phyloP scores from a whole-genome alignment of 2,888 invertebrate genomes.

The Cheilosia urbana region DNA sequence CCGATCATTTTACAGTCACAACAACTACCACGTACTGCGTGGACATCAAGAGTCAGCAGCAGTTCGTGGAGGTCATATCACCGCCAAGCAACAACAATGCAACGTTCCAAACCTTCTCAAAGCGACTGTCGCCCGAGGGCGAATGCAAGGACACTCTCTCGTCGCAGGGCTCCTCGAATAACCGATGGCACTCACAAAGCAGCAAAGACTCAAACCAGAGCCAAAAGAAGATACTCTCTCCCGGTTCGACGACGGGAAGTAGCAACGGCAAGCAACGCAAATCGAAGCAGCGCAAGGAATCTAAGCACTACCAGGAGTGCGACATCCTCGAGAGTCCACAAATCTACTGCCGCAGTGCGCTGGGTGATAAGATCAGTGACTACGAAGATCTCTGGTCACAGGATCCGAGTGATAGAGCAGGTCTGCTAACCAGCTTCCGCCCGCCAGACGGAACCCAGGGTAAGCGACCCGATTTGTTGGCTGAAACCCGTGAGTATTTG shows the following conservation, averaged over 20 bases:
- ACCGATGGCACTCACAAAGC: slow-evolving; percentile 83
- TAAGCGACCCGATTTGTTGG: slow-evolving; percentile 86
- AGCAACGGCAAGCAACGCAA: slow-evolving; percentile 84
- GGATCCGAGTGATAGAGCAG: slow-evolving; percentile 85
- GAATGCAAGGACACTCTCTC: slow-evolving; percentile 86
- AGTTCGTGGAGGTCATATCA: slow-evolving; percentile 83
- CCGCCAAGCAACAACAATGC: slow-evolving; percentile 80
- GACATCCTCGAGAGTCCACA: slow-evolving; percentile 93
- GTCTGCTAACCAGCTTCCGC: slow-evolving; percentile 84
- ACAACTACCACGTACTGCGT: slow-evolving; percentile 94
- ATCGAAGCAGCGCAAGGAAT: slow-evolving; percentile 86
- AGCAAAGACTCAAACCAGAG: slow-evolving; percentile 86
- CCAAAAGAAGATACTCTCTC: slow-evolving; percentile 84
- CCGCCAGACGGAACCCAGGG: slow-evolving; percentile 80
- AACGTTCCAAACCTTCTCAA: slow-evolving; percentile 86
- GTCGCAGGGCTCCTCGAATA: slow-evolving; percentile 86
- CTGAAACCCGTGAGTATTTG: slow-evolving; percentile 85
- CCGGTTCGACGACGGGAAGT: slow-evolving; percentile 79
- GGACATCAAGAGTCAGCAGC: slow-evolving; percentile 80
- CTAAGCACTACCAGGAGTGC: slow-evolving; percentile 91
- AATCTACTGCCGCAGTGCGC: slow-evolving; percentile 92
- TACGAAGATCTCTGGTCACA: slow-evolving; percentile 97
- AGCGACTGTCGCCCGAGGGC: slow-evolving; percentile 89
- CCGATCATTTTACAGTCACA: slow-evolving; percentile 91
- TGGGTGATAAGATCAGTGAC: slow-evolving; percentile 96